A percentile compares a stretch with the other conserved stretches of the same genome.
phyloP scores from a whole-genome alignment of 2,113 vertebrate genomes.

The Amazona guildingii region DNA sequence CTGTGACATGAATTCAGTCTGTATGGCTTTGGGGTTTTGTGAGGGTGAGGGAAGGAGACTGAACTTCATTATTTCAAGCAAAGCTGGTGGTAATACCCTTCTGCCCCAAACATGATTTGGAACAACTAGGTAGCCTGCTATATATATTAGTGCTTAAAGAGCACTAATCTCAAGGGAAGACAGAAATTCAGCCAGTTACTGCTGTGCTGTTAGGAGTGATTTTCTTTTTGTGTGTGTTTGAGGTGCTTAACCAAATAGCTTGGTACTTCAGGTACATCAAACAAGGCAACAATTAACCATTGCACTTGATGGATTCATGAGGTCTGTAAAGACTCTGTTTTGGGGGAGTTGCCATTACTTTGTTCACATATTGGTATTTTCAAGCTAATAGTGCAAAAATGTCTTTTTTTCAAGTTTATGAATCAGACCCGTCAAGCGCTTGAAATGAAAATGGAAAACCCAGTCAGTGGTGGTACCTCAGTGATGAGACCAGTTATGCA shows the following conservation, averaged over 20 bases:
- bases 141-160: background rate
- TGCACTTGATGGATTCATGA: background rate
- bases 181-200: background rate
- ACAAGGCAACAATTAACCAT: background rate
- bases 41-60: background rate
- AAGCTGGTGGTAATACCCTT: background rate
- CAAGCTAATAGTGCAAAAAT: background rate
- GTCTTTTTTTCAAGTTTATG: constrained; percentile 82
- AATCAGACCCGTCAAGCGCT: constrained; percentile 90
- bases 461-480: constrained; percentile 73
- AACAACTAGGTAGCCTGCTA: background rate
- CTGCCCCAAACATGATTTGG: background rate
- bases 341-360: background rate
- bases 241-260: background rate
- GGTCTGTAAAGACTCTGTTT: background rate
- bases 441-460: constrained; percentile 89
- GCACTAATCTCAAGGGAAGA: background rate
- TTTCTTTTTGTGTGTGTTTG: background rate
- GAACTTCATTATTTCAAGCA: background rate
- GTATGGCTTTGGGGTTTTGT: background rate
- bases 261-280: background rate
- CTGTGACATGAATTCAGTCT: background rate
- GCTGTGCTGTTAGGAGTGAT: background rate
- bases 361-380: background rate
- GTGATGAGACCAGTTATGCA: constrained; percentile 87